Conservation (phyloP, 2,797 vertebrate species). For the Crenichthys baileyi region DNA sequence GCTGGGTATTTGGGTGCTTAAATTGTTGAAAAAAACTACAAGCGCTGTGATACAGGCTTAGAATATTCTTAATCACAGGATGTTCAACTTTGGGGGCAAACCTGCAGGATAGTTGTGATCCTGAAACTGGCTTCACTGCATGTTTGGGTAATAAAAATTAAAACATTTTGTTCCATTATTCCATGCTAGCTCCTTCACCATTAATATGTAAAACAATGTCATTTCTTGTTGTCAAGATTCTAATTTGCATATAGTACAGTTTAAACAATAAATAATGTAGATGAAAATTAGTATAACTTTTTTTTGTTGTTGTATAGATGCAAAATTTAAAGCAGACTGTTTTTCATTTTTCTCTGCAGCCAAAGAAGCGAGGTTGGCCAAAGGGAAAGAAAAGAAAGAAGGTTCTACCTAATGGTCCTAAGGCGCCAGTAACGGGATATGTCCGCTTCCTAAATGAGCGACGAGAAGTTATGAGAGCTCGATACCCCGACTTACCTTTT, state of each 20-base stretch:
- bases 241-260: background rate
- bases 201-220: too few species aligned
- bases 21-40: too few species aligned
- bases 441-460: slow-evolving; percentile 97
- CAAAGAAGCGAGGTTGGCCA: slow-evolving; percentile 97
- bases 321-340: background rate
- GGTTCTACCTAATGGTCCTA: slow-evolving; percentile 96
- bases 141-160: background rate
- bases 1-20: too few species aligned
- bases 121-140: too few species aligned
- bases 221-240: background rate
- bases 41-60: too few species aligned
- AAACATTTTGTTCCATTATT: background rate
- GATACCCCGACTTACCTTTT: slow-evolving; percentile 93
- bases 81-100: too few species aligned
- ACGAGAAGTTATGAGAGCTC: slow-evolving; percentile 91
- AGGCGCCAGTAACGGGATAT: slow-evolving; percentile 94
- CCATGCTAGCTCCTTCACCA: background rate
- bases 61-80: too few species aligned
- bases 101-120: too few species aligned
- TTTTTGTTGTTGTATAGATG: background rate
- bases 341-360: slow-evolving; percentile 73
- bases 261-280: background rate
- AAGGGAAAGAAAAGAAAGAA: slow-evolving; percentile 99
- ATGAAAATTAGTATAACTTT: background rate